Evolutionary conservation across 2,113 vertebrate species (phyloP).

Genomic region (Gallinago media): DNA sequence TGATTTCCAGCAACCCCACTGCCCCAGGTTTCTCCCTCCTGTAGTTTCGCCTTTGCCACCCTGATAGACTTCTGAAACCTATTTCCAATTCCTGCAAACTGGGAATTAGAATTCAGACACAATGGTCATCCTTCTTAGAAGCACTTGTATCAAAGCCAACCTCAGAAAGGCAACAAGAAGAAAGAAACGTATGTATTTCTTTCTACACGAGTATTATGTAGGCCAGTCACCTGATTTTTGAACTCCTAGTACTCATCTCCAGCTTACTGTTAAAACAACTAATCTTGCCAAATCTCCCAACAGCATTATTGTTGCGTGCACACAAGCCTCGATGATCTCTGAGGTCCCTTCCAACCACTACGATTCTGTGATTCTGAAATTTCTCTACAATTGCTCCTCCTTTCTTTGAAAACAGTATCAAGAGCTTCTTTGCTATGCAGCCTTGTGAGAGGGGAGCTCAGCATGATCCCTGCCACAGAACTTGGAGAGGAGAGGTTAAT

Average conservation of each 20-base stretch:
- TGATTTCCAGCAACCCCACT: neutral
- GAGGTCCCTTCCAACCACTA: too few species aligned
- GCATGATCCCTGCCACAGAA: neutral
- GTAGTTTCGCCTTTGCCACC: neutral
- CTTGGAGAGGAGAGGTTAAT: too few species aligned
- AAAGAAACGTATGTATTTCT: fast-evolving
- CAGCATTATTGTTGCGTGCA: neutral
- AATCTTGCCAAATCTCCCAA: neutral
- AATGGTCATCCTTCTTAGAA: neutral
- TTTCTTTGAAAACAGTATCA: neutral
- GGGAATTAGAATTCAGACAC: neutral
- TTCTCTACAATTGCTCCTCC: neutral
- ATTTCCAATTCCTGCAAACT: neutral
- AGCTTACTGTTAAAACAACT: neutral
- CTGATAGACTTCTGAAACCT: neutral
- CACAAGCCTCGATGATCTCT: neutral
- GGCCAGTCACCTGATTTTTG: neutral
- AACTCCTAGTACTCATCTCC: neutral
- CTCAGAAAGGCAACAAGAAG: neutral
- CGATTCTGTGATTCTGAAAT: neutral
- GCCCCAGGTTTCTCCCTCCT: neutral
- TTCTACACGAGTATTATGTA: neutral
- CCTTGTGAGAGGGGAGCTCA: neutral
- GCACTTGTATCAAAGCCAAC: neutral
- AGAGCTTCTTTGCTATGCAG: neutral